A percentile compares a stretch with the other conserved stretches of the same genome.
Evolutionary conservation across 1,140 invertebrate species (phyloP).

Genomic region (Rhyzopertha dominica): DNA sequence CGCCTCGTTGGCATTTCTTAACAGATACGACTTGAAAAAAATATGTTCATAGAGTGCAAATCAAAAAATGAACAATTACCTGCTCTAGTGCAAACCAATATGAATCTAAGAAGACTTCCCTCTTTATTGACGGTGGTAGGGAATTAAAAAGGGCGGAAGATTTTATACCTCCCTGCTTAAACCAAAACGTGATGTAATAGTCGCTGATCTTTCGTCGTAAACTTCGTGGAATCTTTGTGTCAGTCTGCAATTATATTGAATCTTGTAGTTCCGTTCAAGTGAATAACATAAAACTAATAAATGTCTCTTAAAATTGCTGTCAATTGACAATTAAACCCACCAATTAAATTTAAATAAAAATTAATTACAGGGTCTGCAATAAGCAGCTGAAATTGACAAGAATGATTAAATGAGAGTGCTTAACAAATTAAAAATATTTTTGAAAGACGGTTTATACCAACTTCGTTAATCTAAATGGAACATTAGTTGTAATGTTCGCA

Average conservation of each 20-base stretch:
- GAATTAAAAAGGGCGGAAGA: slow-evolving; percentile 13
- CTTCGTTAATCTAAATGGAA: no score
- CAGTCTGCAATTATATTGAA: slow-evolving; percentile 6
- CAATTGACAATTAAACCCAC: no score
- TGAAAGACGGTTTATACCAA: no score
- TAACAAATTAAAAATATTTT: no score
- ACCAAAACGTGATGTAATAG: slow-evolving; percentile 25
- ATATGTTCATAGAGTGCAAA: not conserved
- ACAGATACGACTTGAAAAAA: slow-evolving; percentile 15
- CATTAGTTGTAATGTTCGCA: no score
- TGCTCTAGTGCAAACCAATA: slow-evolving; percentile 20
- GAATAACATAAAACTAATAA: no score
- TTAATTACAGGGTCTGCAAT: no score
- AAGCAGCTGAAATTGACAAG: no score
- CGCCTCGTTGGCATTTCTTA: slow-evolving; percentile 13
- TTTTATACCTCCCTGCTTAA: slow-evolving; percentile 12
- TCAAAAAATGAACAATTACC: slow-evolving; percentile 13
- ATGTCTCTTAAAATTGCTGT: no score
- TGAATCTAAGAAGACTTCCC: slow-evolving; percentile 20
- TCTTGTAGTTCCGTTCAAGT: no score
- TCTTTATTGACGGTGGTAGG: slow-evolving; percentile 16
- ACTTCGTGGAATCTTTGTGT: slow-evolving; percentile 11
- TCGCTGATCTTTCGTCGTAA: slow-evolving; percentile 16
- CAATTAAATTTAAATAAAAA: no score
- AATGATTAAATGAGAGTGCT: no score